phyloP scores from a whole-genome alignment of 2,888 invertebrate species.

The Xylocampa areola region DNA sequence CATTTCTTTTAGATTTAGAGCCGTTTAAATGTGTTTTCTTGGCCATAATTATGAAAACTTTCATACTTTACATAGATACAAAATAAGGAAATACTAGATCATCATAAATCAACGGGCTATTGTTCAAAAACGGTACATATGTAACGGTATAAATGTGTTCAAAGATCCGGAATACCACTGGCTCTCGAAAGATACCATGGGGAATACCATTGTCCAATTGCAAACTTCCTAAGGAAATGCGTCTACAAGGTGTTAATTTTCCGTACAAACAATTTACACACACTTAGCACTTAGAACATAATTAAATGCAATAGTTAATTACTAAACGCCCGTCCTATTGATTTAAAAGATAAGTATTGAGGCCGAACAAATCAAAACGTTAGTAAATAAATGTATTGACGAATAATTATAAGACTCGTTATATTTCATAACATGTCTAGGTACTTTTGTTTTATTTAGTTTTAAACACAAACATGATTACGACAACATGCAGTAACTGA shows the following conservation, averaged over 20 bases:
- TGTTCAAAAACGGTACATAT: no score
- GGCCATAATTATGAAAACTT: no score
- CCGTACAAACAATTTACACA: conserved; percentile 27
- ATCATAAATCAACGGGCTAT: no score
- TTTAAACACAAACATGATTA: not conserved
- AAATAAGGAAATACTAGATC: no score
- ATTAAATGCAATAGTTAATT: conserved; percentile 30
- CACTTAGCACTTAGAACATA: conserved; percentile 24
- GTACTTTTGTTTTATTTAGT: not conserved
- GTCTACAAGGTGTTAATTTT: conserved; percentile 23
- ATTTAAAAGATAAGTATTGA: conserved; percentile 38
- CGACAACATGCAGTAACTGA: conserved; percentile 2
- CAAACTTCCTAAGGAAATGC: conserved; percentile 1
- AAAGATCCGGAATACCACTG: no score
- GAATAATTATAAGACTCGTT: conserved; percentile 2
- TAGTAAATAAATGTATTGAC: conserved; percentile 28
- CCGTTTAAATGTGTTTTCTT: no score
- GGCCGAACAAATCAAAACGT: conserved; percentile 35
- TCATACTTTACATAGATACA: no score
- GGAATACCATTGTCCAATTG: no score
- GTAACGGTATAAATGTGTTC: no score
- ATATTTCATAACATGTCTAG: not conserved
- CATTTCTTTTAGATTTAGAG: no score
- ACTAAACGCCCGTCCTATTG: conserved; percentile 26
- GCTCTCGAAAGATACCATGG: no score